A percentile compares a stretch with the other conserved stretches of the same genome.
Evolutionary conservation across 1,140 invertebrate species (phyloP).

Genomic region (Agrypnia vestita): DNA sequence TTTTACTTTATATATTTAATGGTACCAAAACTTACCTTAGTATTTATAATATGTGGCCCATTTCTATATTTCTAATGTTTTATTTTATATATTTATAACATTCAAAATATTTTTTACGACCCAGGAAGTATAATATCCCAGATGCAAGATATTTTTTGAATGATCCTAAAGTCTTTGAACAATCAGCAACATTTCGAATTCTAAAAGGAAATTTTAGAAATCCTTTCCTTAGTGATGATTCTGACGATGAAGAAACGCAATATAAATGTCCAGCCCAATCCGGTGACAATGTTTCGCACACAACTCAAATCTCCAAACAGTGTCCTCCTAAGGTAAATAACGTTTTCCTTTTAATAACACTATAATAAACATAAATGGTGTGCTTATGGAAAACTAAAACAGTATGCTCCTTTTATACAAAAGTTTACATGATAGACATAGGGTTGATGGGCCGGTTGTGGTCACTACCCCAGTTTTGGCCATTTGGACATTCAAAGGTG

Average conservation of each 20-base stretch:
- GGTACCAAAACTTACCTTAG: too few relatives aligned
- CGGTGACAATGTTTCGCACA: background rate
- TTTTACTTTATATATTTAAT: too few relatives aligned
- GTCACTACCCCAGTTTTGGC: too few relatives aligned
- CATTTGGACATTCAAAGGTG: too few relatives aligned
- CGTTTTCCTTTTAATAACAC: background rate
- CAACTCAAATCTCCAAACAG: background rate
- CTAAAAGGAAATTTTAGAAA: conserved; percentile 41
- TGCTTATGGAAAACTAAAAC: background rate
- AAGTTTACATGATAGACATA: too few relatives aligned
- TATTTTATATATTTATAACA: too few relatives aligned
- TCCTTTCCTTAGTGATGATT: conserved; percentile 31
- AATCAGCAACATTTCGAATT: conserved; percentile 47
- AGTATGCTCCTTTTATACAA: too few relatives aligned
- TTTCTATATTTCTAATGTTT: too few relatives aligned
- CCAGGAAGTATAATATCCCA: conserved; percentile 39
- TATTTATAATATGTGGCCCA: too few relatives aligned
- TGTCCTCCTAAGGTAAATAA: background rate
- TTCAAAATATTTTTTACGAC: too few relatives aligned
- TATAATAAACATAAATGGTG: background rate
- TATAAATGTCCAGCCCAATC: background rate
- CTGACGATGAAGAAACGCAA: conserved; percentile 16
- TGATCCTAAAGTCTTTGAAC: conserved; percentile 35
- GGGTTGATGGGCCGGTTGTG: too few relatives aligned
- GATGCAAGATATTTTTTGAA: conserved; percentile 41